These are phyloP conservation scores for Dolichopus griseipennis DNA, from an alignment of 2,888 invertebrate genomes.

Conservation along the genomic window DNA sequence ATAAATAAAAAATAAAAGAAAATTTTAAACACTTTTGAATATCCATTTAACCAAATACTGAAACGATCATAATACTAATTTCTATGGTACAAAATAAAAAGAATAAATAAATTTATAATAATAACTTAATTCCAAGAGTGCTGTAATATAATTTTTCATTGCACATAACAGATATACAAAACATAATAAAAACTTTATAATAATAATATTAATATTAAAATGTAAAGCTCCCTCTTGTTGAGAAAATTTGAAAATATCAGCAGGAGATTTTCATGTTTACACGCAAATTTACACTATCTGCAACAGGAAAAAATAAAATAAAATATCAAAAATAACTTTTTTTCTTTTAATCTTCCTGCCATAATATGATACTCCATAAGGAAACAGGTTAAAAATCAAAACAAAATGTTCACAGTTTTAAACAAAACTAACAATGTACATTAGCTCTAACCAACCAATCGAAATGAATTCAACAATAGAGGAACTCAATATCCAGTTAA, in stretches of 20 bases:
- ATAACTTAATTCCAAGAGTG: neutral
- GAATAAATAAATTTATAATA: no score
- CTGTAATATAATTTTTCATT: neutral
- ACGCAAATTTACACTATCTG: constrained; percentile 19
- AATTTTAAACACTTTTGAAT: neutral
- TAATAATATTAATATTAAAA: neutral
- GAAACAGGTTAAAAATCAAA: neutral
- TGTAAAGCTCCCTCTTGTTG: constrained; percentile 3
- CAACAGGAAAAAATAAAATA: neutral
- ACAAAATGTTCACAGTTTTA: neutral
- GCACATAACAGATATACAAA: neutral
- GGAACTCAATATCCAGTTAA: neutral
- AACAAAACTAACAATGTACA: neutral
- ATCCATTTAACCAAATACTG: neutral
- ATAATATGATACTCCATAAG: neutral
- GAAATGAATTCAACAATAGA: neutral
- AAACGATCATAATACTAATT: neutral
- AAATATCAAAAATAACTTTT: neutral
- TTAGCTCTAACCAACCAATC: neutral
- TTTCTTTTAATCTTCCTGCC: neutral
- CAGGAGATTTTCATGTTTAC: constrained; percentile 20
- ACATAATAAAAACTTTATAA: neutral
- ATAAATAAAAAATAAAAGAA: no score
- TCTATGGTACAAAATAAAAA: neutral
- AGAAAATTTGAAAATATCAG: constrained; percentile 19